A percentile compares a stretch with the other conserved stretches of the same genome.
Conservation (phyloP, 1,140 invertebrate species). For the Drosophila athabasca region DNA sequence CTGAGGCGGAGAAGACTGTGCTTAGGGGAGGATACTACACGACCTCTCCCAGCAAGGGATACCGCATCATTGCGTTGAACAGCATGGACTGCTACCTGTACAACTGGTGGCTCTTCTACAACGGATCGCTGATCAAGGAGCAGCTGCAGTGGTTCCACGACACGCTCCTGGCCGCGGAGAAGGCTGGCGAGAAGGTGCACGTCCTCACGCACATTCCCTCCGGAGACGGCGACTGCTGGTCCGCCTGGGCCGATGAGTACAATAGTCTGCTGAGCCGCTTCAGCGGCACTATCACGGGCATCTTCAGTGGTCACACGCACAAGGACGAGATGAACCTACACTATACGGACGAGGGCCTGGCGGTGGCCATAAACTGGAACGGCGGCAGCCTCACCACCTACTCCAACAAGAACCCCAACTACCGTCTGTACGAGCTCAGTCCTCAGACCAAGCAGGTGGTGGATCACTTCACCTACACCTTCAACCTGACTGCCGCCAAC, state of each 20-base stretch:
- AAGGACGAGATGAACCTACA: slow-evolving; percentile 89
- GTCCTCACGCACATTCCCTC: slow-evolving; percentile 92
- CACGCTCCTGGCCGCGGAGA: slow-evolving; percentile 89
- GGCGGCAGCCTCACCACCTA: slow-evolving; percentile 89
- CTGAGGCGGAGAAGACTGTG: slow-evolving; percentile 86
- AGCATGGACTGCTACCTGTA: slow-evolving; percentile 89
- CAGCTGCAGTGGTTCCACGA: slow-evolving; percentile 91
- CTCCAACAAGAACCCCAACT: slow-evolving; percentile 90
- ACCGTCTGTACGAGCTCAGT: slow-evolving; percentile 89
- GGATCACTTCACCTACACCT: slow-evolving; percentile 89
- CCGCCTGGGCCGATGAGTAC: slow-evolving; percentile 87
- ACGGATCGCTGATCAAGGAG: slow-evolving; percentile 76
- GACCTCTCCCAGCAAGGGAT: slow-evolving; percentile 85
- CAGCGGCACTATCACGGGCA: slow-evolving; percentile 87
- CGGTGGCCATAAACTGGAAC: slow-evolving; percentile 88
- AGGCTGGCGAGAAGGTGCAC: slow-evolving; percentile 89
- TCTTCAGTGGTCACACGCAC: slow-evolving; percentile 93
- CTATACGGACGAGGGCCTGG: slow-evolving; percentile 85
- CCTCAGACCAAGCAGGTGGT: slow-evolving; percentile 86
- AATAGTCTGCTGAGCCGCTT: slow-evolving; percentile 85
- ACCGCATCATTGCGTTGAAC: slow-evolving; percentile 89
- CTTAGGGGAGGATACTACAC: slow-evolving; percentile 89
- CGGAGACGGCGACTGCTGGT: slow-evolving; percentile 87
- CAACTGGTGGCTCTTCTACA: slow-evolving; percentile 87
- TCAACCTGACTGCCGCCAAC: slow-evolving; percentile 92